A percentile compares a stretch with the other conserved stretches of the same genome.
Conservation (phyloP, 1,140 invertebrate genomes). For the Gonioctena quinquepunctata region DNA sequence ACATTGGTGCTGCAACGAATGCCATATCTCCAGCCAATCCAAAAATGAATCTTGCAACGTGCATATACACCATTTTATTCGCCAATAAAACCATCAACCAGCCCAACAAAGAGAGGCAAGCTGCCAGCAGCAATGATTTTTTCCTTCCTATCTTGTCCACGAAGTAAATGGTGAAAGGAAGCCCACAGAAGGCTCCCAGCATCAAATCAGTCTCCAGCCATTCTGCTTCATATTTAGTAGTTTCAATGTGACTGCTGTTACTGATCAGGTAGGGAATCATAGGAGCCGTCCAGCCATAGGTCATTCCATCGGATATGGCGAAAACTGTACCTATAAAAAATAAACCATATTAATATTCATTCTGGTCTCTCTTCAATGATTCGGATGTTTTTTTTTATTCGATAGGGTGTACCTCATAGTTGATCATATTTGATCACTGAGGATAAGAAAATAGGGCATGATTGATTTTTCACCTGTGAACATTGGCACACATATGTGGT, state of each 20-base stretch:
- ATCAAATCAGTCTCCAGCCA: slow-evolving; percentile 68
- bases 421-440: too few relatives aligned
- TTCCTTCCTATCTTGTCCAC: slow-evolving; percentile 69
- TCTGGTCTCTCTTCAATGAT: too few relatives aligned
- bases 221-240: slow-evolving; percentile 52
- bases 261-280: slow-evolving; percentile 59
- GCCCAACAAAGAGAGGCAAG: slow-evolving; percentile 63
- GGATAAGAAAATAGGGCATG: too few relatives aligned
- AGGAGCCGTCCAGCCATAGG: slow-evolving; percentile 65
- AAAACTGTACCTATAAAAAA: slow-evolving; percentile 42
- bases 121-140: slow-evolving; percentile 60
- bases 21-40: slow-evolving; percentile 43
- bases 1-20: slow-evolving; percentile 48
- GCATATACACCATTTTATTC: slow-evolving; percentile 43
- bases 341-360: too few relatives aligned
- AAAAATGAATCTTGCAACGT: slow-evolving; percentile 55
- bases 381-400: too few relatives aligned
- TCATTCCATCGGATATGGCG: slow-evolving; percentile 44
- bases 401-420: too few relatives aligned
- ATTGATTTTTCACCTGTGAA: too few relatives aligned
- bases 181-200: slow-evolving; percentile 64
- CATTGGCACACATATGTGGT: too few relatives aligned
- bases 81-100: slow-evolving; percentile 55
- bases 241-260: slow-evolving; percentile 41
- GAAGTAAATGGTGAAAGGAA: slow-evolving; percentile 58